Percentiles rank a stretch among this genome's conserved stretches.
These are phyloP conservation scores for Leucania comma DNA, from an alignment of 2,888 invertebrate species.

Conservation along the genomic window DNA sequence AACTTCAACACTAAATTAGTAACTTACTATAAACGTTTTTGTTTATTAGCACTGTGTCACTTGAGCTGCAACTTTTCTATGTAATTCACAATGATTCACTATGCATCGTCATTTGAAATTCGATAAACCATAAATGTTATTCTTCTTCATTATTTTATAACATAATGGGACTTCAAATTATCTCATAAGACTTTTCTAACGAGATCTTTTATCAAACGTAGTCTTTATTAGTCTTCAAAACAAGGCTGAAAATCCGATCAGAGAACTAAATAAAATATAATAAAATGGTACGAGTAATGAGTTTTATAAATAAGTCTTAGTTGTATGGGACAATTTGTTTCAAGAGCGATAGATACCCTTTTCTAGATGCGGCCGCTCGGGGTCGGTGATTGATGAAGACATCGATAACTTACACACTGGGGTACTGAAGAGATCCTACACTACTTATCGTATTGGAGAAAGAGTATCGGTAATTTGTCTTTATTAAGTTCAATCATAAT, in stretches of 20 bases:
- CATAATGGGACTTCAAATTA: too few species aligned
- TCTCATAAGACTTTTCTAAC: too few species aligned
- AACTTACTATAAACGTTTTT: too few species aligned
- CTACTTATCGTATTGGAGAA: background rate
- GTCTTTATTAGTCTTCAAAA: too few species aligned
- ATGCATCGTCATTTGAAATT: too few species aligned
- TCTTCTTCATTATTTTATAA: too few species aligned
- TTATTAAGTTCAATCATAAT: background rate
- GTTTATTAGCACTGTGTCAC: too few species aligned
- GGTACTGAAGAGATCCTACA: slow-evolving; percentile 12
- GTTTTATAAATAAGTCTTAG: slow-evolving; percentile 32
- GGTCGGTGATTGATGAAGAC: slow-evolving; percentile 56
- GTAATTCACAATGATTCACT: too few species aligned
- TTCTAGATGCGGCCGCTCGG: slow-evolving; percentile 47
- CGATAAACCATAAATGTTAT: too few species aligned
- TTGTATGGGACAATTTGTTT: slow-evolving; percentile 55
- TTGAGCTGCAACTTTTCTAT: too few species aligned
- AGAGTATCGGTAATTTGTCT: background rate
- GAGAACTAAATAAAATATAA: slow-evolving; percentile 6
- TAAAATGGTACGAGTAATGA: slow-evolving; percentile 9
- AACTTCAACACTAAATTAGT: too few species aligned
- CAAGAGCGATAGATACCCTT: slow-evolving; percentile 32
- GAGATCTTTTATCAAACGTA: too few species aligned
- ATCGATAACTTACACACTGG: slow-evolving; percentile 21
- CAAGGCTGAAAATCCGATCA: background rate